Evolutionary conservation across 37 sponge, comb jelly and placozoan genomes (phyloP), one percentile per base, ranked within the genome.

Genomic region (Petrosia ficiformis): DNA sequence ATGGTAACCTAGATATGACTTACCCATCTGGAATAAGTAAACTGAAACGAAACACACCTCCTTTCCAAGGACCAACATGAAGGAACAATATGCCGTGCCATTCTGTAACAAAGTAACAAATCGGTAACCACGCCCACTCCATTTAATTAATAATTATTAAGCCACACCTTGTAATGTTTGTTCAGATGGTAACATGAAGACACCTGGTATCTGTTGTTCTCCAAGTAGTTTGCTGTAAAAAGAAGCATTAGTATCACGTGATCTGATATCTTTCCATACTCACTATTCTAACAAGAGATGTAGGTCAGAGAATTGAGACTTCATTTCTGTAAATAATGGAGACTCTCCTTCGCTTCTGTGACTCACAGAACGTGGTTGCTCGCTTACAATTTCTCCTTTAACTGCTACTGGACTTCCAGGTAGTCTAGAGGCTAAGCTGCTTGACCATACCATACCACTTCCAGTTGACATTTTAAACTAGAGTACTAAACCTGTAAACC

Each of bases 31-130:
- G 85, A 25, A 90, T 66, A 57, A 65, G 85, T 35, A 90, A 52
- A 22, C 78, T 90, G 71, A 90, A 90, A 4, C 63, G 42, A 65
- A 90, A 90, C 2, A 90, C 70, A 10, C 91, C 91, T 0, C 64
- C 82, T 35, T 31, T 57, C 56, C 42, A 90, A 1, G 79, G 91
- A 0, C 91, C 91, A 42, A 67, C 67, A 36, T 67, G 91, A 1
- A 85, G 61, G 56, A 84, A 90, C 24, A 90, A 56, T 8, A 90
- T 85, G 4, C 86, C 91, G 57, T 90, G 91, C 91, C 91, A 90
- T 63, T 85, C 91, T 90, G 70, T 16, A 56, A 56, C 0, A 32
- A 63, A 44, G 43, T 28, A 54, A 29, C 4, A 24, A 39, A 42
- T 24, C 6, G 54, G 10, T 10, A 48, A 10, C 10, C n/a, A n/a